These are phyloP conservation scores for Oscheius onirici DNA, from an alignment of 2,888 invertebrate species.

Conservation along the genomic window DNA sequence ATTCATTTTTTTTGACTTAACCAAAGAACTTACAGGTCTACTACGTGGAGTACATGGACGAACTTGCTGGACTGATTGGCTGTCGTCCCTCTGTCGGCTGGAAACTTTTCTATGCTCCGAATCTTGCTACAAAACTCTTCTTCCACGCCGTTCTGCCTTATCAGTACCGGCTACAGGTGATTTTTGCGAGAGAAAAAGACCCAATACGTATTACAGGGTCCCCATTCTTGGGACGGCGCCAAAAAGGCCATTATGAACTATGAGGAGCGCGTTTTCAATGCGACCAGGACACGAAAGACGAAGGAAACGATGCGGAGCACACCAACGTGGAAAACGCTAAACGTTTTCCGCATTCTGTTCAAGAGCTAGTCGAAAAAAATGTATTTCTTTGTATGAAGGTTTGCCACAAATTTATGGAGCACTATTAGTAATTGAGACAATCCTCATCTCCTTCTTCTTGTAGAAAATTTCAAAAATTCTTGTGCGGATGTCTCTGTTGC, in stretches of 20 bases:
- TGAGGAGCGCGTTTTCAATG: slow-evolving; percentile 46
- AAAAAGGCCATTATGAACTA: slow-evolving; percentile 55
- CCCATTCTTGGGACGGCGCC: slow-evolving; percentile 59
- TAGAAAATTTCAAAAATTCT: too few relatives aligned
- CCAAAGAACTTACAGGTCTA: slow-evolving; percentile 73
- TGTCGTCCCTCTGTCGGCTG: slow-evolving; percentile 72
- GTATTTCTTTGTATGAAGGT: not conserved
- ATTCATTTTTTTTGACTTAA: not conserved
- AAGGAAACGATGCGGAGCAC: slow-evolving; percentile 32
- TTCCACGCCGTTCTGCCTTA: slow-evolving; percentile 54
- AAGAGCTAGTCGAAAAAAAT: not conserved
- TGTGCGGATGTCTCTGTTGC: too few relatives aligned
- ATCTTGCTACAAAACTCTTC: slow-evolving; percentile 61
- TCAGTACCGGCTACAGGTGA: slow-evolving; percentile 36
- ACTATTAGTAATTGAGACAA: not conserved
- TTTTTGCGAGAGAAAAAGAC: too few relatives aligned
- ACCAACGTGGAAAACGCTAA: slow-evolving; percentile 17
- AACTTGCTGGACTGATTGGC: slow-evolving; percentile 72
- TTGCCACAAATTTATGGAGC: not conserved
- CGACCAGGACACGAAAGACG: slow-evolving; percentile 34
- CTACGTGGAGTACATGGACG: slow-evolving; percentile 73
- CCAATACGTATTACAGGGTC: slow-evolving; percentile 46
- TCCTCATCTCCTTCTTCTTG: too few relatives aligned
- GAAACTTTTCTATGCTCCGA: slow-evolving; percentile 58
- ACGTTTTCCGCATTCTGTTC: slow-evolving; percentile 9